phyloP scores from a whole-genome alignment of 2,888 invertebrate species.

The Dendrolimus houi region DNA sequence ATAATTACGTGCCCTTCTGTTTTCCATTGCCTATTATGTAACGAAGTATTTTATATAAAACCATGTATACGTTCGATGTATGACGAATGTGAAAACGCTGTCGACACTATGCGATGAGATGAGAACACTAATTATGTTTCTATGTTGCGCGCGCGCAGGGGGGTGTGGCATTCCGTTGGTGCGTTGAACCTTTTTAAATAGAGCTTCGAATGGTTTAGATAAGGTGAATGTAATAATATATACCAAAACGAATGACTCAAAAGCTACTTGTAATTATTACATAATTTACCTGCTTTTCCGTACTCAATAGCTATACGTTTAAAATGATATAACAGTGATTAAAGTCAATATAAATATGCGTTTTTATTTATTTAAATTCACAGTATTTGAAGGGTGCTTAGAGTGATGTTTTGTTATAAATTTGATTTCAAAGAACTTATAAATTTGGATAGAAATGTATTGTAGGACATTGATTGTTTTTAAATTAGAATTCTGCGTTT shows the following conservation, averaged over 20 bases:
- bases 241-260: not conserved
- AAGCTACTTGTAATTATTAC: constrained; percentile 1
- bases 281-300: not conserved
- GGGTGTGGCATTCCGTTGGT: constrained; percentile 58
- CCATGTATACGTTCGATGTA: constrained; percentile 32
- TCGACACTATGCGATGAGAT: constrained; percentile 42
- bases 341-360: too few relatives aligned
- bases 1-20: not conserved
- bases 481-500: too few relatives aligned
- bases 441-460: too few relatives aligned
- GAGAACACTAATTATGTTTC: constrained; percentile 70
- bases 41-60: not conserved
- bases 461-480: too few relatives aligned
- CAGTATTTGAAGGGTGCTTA: too few relatives aligned
- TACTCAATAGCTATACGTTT: too few relatives aligned
- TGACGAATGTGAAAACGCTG: constrained; percentile 32
- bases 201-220: constrained; percentile 18
- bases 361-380: too few relatives aligned
- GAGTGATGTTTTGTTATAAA: too few relatives aligned
- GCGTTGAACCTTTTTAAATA: constrained; percentile 40
- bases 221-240: constrained; percentile 13
- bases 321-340: too few relatives aligned
- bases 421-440: too few relatives aligned
- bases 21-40: not conserved
- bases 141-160: constrained; percentile 51